Conservation (phyloP, 2,888 invertebrate species). For the Hecatera dysodea region DNA sequence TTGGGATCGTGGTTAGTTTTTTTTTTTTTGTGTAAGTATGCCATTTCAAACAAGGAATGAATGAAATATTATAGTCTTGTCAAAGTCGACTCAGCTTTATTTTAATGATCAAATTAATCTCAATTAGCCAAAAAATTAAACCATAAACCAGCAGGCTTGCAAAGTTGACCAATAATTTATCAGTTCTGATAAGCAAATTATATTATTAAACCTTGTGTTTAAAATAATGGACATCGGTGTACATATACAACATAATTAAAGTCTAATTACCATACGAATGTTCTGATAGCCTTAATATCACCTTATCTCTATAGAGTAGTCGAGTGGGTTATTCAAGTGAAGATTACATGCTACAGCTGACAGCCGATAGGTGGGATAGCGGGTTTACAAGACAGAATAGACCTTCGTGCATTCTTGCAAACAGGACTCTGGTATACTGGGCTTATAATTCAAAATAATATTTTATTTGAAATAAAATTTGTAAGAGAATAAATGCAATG, state of each 20-base stretch:
- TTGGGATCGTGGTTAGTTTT: slow-evolving; percentile 5
- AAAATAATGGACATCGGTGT: slow-evolving; percentile 60
- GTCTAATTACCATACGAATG: slow-evolving; percentile 65
- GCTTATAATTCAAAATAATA: not conserved
- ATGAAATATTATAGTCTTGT: no score
- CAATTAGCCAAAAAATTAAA: slow-evolving; percentile 2
- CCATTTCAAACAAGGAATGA: not conserved
- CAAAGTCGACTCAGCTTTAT: no score
- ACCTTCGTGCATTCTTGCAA: slow-evolving; percentile 29
- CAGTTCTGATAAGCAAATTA: slow-evolving; percentile 49
- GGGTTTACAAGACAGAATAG: slow-evolving; percentile 48
- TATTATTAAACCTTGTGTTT: slow-evolving; percentile 43
- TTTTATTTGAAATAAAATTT: not conserved
- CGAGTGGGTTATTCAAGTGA: slow-evolving; percentile 58
- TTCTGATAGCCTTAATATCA: slow-evolving; percentile 62
- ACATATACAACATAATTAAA: slow-evolving; percentile 67
- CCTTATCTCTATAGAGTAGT: slow-evolving; percentile 59
- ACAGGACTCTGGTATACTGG: slow-evolving; percentile 7
- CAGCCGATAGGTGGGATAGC: slow-evolving; percentile 54
- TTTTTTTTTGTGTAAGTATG: slow-evolving; percentile 5
- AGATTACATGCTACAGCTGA: slow-evolving; percentile 58
- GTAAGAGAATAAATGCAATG: no score
- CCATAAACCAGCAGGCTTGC: slow-evolving; percentile 13
- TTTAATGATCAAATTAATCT: not conserved
- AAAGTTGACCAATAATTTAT: slow-evolving; percentile 34